Evolutionary conservation across 2,888 invertebrate genomes (phyloP), one percentile per base, ranked within the genome.

Genomic region (Drosophila limbata): DNA sequence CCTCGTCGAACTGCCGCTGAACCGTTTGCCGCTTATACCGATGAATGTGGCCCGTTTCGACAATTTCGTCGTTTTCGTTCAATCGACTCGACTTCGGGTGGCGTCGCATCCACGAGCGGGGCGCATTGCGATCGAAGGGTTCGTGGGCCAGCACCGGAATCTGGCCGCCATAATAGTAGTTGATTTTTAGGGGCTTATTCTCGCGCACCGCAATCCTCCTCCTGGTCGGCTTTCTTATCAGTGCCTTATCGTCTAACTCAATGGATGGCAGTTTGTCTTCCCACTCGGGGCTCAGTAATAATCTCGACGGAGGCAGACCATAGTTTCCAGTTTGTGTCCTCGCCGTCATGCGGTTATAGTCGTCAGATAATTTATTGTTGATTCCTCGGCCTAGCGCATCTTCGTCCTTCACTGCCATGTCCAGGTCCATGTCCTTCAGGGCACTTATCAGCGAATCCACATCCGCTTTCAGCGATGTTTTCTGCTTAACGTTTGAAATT

Each of bases 61-160:
- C 6, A 0, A 65, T 0, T 0, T 13, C 0, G 0, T 63, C 52
- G 4, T 0, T 1, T 0, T 47, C 15, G 9, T 44, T 13, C 33
- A 82, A 4, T 0, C 77, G 53, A 1, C 8, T 0, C 8, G 51
- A 17, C 0, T 15, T 4, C 2, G 79, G 82, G 53, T 76, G 79
- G 6, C 79, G 76, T 0, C 79, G 68, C 10, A 76, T 10, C 70
- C 76, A 79, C 3, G 66, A 76, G 48, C 44, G 52, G 0, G 66
- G 45, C 1, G 76, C 45, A 0, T 15, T n/a, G 4, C 2, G 8
- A n/a, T 73, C 17, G 19, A 66, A 82, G 33, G 82, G 80, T 15
- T 68, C 48, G 10, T 81, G 73, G 0, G 15, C 3, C 0, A 75
- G 50, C 0, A 82, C 50, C 0, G 82, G 76, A 1, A 75, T 33